These are phyloP conservation scores for Potorous gilbertii DNA, from an alignment of 2,797 vertebrate genomes.

Conservation along the genomic window DNA sequence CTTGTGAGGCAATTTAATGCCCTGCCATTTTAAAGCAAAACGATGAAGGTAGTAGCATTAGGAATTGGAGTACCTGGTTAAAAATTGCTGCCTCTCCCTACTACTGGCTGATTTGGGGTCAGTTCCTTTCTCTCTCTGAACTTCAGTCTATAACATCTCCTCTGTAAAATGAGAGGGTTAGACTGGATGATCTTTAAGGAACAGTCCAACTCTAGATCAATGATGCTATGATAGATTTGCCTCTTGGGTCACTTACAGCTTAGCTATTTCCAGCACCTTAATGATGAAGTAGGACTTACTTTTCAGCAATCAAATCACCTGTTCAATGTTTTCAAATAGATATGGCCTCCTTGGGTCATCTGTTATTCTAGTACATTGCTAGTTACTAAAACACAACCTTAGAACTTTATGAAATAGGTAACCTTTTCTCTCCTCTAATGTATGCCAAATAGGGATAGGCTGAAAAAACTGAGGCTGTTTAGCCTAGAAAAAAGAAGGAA, in stretches of 20 bases:
- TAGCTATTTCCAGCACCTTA: conserved; percentile 68
- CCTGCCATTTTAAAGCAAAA: neutral
- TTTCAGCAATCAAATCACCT: conserved; percentile 65
- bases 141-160: neutral
- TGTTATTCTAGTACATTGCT: conserved; percentile 16
- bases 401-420: conserved; percentile 44
- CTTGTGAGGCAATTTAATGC: neutral
- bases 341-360: conserved; percentile 34
- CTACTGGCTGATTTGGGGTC: neutral
- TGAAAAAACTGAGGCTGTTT: neutral
- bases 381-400: conserved; percentile 32
- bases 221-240: neutral
- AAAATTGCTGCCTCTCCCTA: neutral
- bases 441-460: neutral
- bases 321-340: conserved; percentile 66
- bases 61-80: neutral
- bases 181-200: neutral
- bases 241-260: conserved; percentile 35
- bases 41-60: neutral
- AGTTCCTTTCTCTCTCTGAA: neutral
- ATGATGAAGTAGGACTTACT: conserved; percentile 40
- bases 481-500: neutral
- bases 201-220: neutral
- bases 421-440: conserved; percentile 24
- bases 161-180: neutral